phyloP scores from a whole-genome alignment of 2,797 vertebrate genomes.

The Nyctibius grandis region DNA sequence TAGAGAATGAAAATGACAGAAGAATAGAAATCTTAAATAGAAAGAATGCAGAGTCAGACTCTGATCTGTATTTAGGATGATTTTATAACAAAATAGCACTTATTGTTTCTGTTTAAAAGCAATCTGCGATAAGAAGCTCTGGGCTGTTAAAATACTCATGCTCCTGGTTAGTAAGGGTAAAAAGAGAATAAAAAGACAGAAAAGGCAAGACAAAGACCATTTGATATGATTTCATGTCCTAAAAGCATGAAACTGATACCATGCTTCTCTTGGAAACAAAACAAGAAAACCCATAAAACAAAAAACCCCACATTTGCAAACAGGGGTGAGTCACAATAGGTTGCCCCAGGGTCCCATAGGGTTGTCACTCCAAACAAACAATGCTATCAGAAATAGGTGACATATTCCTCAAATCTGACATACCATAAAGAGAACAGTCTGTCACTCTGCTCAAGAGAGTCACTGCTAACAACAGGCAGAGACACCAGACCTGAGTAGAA shows the following conservation, averaged over 20 bases:
- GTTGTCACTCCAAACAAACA: neutral
- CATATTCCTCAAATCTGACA: neutral
- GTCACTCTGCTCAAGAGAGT: neutral
- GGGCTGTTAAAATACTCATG: neutral
- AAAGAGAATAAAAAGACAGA: neutral
- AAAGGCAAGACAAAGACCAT: neutral
- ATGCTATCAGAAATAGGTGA: neutral
- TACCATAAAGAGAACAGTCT: neutral
- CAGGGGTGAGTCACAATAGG: neutral
- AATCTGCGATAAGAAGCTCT: neutral
- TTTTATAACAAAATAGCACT: neutral
- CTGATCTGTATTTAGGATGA: neutral
- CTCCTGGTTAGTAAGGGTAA: neutral
- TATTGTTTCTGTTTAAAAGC: neutral
- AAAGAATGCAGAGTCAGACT: neutral
- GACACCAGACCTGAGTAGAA: neutral
- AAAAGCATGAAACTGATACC: neutral
- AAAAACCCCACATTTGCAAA: neutral
- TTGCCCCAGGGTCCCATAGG: neutral
- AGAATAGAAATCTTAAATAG: neutral
- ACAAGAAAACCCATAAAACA: neutral
- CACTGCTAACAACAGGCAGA: neutral
- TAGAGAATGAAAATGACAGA: neutral
- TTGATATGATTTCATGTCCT: neutral
- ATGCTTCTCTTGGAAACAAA: neutral